phyloP scores from a whole-genome alignment of 2,797 vertebrate genomes.

The Tympanoctomys barrerae region DNA sequence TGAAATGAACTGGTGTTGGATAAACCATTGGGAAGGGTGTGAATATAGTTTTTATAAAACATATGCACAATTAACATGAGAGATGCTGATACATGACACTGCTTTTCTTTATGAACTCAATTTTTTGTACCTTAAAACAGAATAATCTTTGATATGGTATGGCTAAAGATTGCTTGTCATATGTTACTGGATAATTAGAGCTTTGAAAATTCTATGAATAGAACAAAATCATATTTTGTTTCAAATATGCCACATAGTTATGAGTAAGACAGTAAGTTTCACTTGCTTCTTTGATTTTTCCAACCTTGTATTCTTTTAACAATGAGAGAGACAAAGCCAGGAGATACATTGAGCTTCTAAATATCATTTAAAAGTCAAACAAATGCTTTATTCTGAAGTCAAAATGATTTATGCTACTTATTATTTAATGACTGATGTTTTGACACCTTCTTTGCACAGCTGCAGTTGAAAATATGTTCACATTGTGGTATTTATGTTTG shows the following conservation, averaged over 20 bases:
- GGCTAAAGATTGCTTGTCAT: not conserved
- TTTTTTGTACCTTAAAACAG: not conserved
- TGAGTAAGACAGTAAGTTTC: not conserved
- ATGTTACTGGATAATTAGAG: not conserved
- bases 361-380: slow-evolving; percentile 63
- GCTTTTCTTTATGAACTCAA: not conserved
- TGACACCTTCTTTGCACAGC: not conserved
- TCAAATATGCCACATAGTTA: not conserved
- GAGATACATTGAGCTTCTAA: not conserved
- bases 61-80: not conserved
- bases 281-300: slow-evolving; percentile 32
- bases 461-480: slow-evolving; percentile 41
- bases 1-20: not conserved
- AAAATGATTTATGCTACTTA: slow-evolving; percentile 60
- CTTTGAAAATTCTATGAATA: not conserved
- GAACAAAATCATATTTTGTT: not conserved
- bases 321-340: not conserved
- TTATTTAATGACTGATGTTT: slow-evolving; percentile 60
- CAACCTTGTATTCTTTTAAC: not conserved
- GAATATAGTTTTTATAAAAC: not conserved
- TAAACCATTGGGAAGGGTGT: not conserved
- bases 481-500: slow-evolving; percentile 20
- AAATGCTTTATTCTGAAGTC: slow-evolving; percentile 39
- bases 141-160: not conserved
- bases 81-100: not conserved